Conservation (phyloP, 2,797 vertebrate species). For the Pipistrellus pipistrellus region DNA sequence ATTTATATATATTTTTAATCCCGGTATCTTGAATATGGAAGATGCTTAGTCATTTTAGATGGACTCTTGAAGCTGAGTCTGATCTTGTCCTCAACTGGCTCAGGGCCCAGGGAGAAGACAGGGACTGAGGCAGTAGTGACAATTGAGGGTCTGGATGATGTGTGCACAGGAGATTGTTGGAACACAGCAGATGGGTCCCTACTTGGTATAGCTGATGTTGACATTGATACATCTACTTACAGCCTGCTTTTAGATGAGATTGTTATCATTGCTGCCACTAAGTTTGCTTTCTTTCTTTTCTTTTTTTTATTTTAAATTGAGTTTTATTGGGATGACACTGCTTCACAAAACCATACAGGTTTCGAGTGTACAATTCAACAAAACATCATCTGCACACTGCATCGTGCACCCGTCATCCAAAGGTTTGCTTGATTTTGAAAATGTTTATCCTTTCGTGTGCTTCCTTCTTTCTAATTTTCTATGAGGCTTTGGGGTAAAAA, state of each 20-base stretch:
- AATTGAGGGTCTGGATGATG: neutral
- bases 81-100: neutral
- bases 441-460: neutral
- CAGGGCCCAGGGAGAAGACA: neutral
- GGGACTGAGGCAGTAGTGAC: neutral
- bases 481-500: neutral
- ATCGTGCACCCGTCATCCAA: neutral
- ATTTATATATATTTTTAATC: neutral
- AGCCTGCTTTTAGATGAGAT: neutral
- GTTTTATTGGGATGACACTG: neutral
- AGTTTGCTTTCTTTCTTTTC: neutral
- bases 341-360: neutral
- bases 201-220: neutral
- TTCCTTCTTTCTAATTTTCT: constrained; percentile 8
- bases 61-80: neutral
- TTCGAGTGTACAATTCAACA: neutral
- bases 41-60: neutral
- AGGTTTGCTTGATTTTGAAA: neutral
- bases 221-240: too few species aligned
- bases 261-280: neutral
- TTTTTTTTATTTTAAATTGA: neutral
- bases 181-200: neutral
- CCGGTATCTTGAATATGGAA: neutral
- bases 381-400: neutral
- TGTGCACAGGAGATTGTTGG: neutral